Evolutionary conservation across 2,797 vertebrate species (phyloP).

Genomic region (Nothura maculosa): DNA sequence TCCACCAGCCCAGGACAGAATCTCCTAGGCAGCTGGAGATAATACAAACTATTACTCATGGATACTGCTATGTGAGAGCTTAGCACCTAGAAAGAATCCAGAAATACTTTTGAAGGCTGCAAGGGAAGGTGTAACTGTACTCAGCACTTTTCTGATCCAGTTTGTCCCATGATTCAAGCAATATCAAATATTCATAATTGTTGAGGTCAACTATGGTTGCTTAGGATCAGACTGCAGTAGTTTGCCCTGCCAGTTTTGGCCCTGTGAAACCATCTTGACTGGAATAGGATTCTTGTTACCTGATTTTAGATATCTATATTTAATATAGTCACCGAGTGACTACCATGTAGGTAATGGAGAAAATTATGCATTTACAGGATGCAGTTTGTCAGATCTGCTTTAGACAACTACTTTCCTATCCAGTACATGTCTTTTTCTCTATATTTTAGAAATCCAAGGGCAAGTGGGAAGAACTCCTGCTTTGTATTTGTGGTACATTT

Average conservation of each 20-base stretch:
- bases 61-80: neutral
- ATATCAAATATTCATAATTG: neutral
- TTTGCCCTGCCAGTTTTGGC: accelerated
- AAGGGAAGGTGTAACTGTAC: neutral
- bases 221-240: neutral
- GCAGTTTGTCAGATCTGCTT: neutral
- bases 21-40: conserved; percentile 4
- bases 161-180: neutral
- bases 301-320: neutral
- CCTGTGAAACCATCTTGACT: neutral
- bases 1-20: neutral
- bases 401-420: neutral
- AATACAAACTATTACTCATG: neutral
- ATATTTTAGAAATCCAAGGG: neutral
- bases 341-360: neutral
- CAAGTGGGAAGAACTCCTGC: neutral
- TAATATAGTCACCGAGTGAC: neutral
- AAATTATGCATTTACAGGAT: neutral
- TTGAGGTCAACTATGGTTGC: neutral
- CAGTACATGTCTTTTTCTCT: accelerated
- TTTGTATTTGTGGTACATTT: accelerated
- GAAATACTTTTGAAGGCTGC: neutral
- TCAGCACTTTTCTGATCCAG: neutral
- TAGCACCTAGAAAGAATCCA: neutral
- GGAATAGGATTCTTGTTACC: neutral